Base-by-base conservation (phyloP, 1,140 invertebrate species). In the Seison nebaliae region DNA sequence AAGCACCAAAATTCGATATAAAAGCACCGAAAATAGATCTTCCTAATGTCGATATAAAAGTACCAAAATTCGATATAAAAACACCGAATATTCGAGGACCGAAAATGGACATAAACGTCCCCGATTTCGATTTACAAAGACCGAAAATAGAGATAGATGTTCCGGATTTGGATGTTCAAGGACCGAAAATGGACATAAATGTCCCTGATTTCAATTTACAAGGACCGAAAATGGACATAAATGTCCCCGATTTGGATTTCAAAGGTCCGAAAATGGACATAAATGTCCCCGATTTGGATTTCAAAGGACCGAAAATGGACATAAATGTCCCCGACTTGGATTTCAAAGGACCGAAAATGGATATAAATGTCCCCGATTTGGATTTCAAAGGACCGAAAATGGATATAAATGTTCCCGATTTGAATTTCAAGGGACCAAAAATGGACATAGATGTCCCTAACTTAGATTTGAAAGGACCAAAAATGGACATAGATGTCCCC, bases 11-110 rank as follows among this genome's bases (percentile, higher is more conserved):
- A 12, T 19, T 31, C 8, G 14, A 31, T 19, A 6, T 31, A 12
- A 31, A 12, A 7, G 12, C 6, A 6, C 29, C 29, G 6, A 15
- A 31, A 6, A 12, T 31, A 7, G 29, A 31, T 19, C 8, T 31
- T 8, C 6, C 6, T 19, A 15, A 5, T 6, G 5, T 15, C 5
- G 29, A 31, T 19, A 20, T 39, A 23, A 39, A 39, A 23, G 37
- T 20, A 12, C 28, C 28, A 11, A 32, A 32, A 3, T 32, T 32
- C 26, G 37, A 38, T 16, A 38, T 38, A 15, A 38, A 38, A 31
- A 22, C 36, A 20, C 36, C 36, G 22, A 28, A 38, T 21, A 28
- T 38, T 22, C 26, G 30, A 22, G 24, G 28, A 31, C 29, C 29
- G 6, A 17, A 31, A 7, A 17, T 31, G 4, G 15, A 28, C n/a